Evolutionary conservation across 2,797 vertebrate genomes (phyloP), one percentile per base, ranked within the genome.

Genomic region (Myotis planiceps): DNA sequence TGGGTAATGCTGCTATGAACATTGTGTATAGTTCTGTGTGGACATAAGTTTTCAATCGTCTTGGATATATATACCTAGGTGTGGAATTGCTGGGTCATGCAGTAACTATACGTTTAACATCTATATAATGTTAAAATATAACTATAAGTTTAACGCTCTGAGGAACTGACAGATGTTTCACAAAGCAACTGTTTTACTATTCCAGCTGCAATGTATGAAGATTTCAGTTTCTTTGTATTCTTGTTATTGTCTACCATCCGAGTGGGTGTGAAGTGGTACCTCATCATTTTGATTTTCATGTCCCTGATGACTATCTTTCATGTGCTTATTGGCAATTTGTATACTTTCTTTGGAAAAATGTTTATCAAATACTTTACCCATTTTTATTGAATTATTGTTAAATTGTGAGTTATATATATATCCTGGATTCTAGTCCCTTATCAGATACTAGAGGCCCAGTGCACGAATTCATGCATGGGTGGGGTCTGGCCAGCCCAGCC

Each of bases 281-380:
- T 95, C 85, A 10, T 66, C 27, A 14, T 37, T 96, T 88, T 58
- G 16, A 72, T 92, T 78, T 95, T 21, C 2, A 37, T 89, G 81
- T 90, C 10, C 49, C 34, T 78, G 14, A 53, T 60, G 9, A 58
- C 81, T 32, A 37, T 32, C 3, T 79, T 80, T 93, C 71, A 32
- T 19, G 19, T 39, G 32, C 2, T 60, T 68, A 23, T 74, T 60
- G 10, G 53, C 6, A 34, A 95, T 66, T 60, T 71, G 0, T 55
- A 34, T 18, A 63, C 74, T 47, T 92, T 76, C 37, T 51, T 87
- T 90, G 71, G 14, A 87, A 55, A 96, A 74, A 53, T 68, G 13
- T 32, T 19, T 92, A 23, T 63, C 63, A 90, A 79, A n/a, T 86
- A 9, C 18, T 66, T 92, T 83, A 68, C 3, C 58, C 3, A 58